phyloP scores from a whole-genome alignment of 2,888 invertebrate species.

The Tenthredo livida region DNA sequence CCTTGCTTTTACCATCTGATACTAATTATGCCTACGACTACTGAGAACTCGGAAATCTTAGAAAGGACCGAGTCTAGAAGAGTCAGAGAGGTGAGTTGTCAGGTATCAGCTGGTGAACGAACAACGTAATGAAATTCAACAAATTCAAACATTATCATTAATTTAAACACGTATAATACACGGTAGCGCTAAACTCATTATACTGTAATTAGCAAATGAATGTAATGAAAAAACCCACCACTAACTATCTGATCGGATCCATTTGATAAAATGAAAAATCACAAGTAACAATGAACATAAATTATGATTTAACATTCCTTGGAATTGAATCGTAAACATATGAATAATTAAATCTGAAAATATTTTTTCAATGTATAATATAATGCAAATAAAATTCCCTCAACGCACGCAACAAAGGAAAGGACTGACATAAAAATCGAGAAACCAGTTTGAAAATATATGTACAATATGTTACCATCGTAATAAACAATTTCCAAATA shows the following conservation, averaged over 20 bases:
- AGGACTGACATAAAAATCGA: not conserved
- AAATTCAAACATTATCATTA: not conserved
- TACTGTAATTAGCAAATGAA: conserved; percentile 24
- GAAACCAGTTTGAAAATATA: conserved; percentile 42
- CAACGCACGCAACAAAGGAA: conserved; percentile 2
- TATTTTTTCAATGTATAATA: conserved; percentile 12
- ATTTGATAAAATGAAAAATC: not conserved
- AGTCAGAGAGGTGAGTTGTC: conserved; percentile 19
- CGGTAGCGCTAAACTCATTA: not conserved
- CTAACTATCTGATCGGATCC: not conserved
- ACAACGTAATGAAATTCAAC: conserved; percentile 6
- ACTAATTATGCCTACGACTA: conserved; percentile 9
- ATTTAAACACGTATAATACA: not conserved
- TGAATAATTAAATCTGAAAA: conserved; percentile 11
- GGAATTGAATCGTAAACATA: not conserved
- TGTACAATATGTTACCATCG: not conserved
- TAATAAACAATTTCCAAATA: conserved; percentile 29
- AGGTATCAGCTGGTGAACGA: not conserved
- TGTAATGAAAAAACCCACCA: not conserved
- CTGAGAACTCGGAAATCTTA: conserved; percentile 21
- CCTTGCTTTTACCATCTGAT: conserved; percentile 18
- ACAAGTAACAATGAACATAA: not conserved
- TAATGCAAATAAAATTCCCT: not conserved
- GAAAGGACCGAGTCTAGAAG: conserved; percentile 7
- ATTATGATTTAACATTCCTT: not conserved